These are phyloP conservation scores for Ophion ventricosus DNA, from an alignment of 2,888 invertebrate genomes.

Conservation along the genomic window DNA sequence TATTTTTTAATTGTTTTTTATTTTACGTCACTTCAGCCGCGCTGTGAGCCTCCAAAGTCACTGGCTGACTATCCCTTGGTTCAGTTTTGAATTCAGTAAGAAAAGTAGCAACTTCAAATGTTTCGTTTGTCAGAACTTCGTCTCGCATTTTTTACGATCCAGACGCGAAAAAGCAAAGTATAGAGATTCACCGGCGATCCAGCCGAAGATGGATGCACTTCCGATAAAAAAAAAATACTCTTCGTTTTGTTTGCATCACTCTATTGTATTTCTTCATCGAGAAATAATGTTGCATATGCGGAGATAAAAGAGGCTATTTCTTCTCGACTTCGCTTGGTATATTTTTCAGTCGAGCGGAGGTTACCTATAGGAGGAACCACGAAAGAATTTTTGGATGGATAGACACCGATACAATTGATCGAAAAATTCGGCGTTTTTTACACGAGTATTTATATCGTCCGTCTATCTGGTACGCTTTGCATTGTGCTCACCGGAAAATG, in stretches of 20 bases:
- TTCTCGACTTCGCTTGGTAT: constrained; percentile 5
- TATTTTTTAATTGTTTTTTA: too few relatives aligned
- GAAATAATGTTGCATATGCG: not conserved
- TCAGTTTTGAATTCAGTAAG: too few relatives aligned
- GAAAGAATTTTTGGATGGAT: constrained; percentile 25
- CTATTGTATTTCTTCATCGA: constrained; percentile 9
- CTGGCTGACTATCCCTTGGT: too few relatives aligned
- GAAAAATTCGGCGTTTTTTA: constrained; percentile 32
- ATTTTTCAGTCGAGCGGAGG: constrained; percentile 19
- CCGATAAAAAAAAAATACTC: not conserved
- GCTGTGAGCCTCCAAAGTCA: too few relatives aligned
- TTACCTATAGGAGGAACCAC: not conserved
- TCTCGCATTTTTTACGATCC: too few relatives aligned
- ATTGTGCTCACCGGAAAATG: constrained; percentile 43
- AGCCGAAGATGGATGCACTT: not conserved
- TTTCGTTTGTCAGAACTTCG: too few relatives aligned
- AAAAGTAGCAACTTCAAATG: too few relatives aligned
- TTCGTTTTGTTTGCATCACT: constrained; percentile 6
- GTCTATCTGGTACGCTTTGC: constrained; percentile 12
- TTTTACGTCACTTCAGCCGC: too few relatives aligned
- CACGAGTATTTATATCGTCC: constrained; percentile 30
- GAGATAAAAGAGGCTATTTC: constrained; percentile 8
- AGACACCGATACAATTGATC: constrained; percentile 21
- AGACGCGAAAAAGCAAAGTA: too few relatives aligned
- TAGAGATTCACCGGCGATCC: too few relatives aligned